Evolutionary conservation across 2,113 vertebrate genomes (phyloP).

Genomic region (Osmerus mordax): DNA sequence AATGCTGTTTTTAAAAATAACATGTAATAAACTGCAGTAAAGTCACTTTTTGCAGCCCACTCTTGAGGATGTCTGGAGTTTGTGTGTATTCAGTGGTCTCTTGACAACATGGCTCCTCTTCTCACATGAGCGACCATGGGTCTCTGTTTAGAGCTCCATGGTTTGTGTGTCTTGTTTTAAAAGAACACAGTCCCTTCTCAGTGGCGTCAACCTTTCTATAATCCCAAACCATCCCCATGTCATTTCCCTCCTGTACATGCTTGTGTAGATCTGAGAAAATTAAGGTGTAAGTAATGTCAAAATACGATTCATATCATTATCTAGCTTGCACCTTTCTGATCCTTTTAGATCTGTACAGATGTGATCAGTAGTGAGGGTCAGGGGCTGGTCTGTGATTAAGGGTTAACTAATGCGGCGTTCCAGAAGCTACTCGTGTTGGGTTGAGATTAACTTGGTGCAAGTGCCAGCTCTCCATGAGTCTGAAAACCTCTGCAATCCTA

Average conservation of each 20-base stretch:
- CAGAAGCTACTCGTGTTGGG: neutral
- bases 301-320: too few species aligned
- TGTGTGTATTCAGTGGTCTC: slow-evolving; percentile 37
- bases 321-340: too few species aligned
- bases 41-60: slow-evolving; percentile 63
- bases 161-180: slow-evolving; percentile 5
- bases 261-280: too few species aligned
- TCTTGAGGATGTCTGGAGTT: slow-evolving; percentile 57
- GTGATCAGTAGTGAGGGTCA: too few species aligned
- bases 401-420: too few species aligned
- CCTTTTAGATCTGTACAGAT: too few species aligned
- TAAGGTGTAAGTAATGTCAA: too few species aligned
- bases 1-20: slow-evolving; percentile 69
- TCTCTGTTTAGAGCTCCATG: slow-evolving; percentile 8
- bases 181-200: slow-evolving; percentile 2
- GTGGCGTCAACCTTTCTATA: neutral
- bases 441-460: neutral
- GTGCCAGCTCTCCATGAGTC: neutral
- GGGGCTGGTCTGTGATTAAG: too few species aligned
- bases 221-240: too few species aligned
- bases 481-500: neutral
- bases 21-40: slow-evolving; percentile 67
- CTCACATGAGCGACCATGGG: neutral
- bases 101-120: slow-evolving; percentile 2
- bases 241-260: too few species aligned